Evolutionary conservation across 2,113 vertebrate species (phyloP).

Genomic region (Malurus cyaneus): DNA sequence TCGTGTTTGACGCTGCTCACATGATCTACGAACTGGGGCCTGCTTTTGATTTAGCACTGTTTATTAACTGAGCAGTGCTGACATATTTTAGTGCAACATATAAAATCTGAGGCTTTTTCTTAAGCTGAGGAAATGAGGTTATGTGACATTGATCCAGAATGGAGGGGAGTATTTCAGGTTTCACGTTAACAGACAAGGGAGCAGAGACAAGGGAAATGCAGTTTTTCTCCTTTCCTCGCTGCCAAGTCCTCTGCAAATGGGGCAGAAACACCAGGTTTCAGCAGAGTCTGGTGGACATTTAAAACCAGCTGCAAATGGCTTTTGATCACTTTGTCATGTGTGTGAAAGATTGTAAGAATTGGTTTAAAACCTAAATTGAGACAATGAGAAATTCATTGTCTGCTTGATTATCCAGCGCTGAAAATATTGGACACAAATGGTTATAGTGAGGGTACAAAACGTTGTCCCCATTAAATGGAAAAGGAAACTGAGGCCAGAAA

Average conservation of each 20-base stretch:
- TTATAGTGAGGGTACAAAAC: neutral
- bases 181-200: constrained; percentile 36
- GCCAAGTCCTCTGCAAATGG: constrained; percentile 35
- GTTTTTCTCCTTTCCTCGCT: constrained; percentile 7
- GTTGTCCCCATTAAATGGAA: neutral
- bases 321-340: neutral
- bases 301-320: constrained; percentile 20
- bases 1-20: constrained; percentile 16
- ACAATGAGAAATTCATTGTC: neutral
- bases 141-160: constrained; percentile 72
- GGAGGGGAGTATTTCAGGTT: constrained; percentile 63
- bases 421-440: neutral
- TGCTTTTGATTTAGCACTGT: constrained; percentile 67
- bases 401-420: neutral
- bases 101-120: constrained; percentile 70
- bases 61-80: constrained; percentile 64
- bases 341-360: neutral
- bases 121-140: constrained; percentile 75
- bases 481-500: neutral
- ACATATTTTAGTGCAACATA: constrained; percentile 73
- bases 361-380: neutral
- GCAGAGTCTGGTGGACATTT: neutral
- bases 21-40: constrained; percentile 59
- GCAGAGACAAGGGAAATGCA: neutral
- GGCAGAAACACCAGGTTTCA: constrained; percentile 44